phyloP scores from a whole-genome alignment of 2,113 vertebrate genomes.

The Morphnarchus princeps region DNA sequence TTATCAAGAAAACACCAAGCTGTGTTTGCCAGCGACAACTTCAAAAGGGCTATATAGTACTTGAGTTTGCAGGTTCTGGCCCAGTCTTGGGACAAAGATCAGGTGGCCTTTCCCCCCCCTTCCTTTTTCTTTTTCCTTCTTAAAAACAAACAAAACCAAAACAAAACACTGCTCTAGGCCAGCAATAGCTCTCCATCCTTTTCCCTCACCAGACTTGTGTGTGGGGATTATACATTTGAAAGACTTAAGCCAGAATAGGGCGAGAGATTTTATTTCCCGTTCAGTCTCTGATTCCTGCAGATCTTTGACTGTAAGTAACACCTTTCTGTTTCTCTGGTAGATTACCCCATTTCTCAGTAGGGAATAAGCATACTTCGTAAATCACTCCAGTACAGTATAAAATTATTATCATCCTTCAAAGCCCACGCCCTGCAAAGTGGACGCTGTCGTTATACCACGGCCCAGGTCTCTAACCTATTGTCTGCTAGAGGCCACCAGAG shows the following conservation, averaged over 20 bases:
- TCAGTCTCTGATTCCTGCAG: background rate
- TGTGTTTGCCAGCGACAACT: background rate
- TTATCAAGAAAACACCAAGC: background rate
- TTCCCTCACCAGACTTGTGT: background rate
- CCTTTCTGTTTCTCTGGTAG: background rate
- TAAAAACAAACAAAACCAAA: background rate
- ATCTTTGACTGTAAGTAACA: background rate
- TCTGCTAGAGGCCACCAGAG: background rate
- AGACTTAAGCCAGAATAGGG: background rate
- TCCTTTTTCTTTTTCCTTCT: background rate
- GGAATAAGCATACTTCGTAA: background rate
- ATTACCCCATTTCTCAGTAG: background rate
- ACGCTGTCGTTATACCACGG: fast-evolving
- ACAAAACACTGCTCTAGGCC: background rate
- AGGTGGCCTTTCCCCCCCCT: background rate
- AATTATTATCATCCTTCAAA: background rate
- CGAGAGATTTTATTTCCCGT: background rate
- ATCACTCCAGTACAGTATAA: background rate
- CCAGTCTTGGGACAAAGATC: background rate
- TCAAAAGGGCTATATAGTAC: background rate
- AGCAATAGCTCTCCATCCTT: background rate
- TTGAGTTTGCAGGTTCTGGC: background rate
- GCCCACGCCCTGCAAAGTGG: fast-evolving
- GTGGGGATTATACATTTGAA: background rate
- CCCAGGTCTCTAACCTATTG: background rate